Conservation (phyloP, 1,140 invertebrate species). For the Tetramorium simillimum region DNA sequence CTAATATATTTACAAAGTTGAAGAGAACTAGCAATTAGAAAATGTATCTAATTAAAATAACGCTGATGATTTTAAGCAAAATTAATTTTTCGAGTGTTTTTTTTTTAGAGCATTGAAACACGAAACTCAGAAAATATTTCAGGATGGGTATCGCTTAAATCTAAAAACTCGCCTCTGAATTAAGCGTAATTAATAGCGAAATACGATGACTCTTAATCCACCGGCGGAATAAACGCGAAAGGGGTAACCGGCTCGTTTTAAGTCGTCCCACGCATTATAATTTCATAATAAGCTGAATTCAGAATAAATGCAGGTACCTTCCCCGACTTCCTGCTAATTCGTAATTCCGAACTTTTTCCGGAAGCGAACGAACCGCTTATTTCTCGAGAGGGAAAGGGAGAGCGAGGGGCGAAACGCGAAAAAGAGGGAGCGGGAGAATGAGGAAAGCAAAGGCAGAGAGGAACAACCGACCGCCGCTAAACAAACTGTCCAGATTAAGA, state of each 20-base stretch:
- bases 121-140: neutral
- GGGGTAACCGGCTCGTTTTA: slow-evolving; percentile 52
- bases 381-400: slow-evolving; percentile 3
- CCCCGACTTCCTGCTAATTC: slow-evolving; percentile 71
- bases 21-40: neutral
- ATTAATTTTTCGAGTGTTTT: neutral
- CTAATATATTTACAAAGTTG: neutral
- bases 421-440: slow-evolving; percentile 1
- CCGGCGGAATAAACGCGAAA: slow-evolving; percentile 47
- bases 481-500: slow-evolving; percentile 73
- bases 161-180: slow-evolving; percentile 44
- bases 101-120: neutral
- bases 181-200: slow-evolving; percentile 59
- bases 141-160: neutral
- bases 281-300: slow-evolving; percentile 71
- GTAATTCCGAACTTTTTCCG: slow-evolving; percentile 74
- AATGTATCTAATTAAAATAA: neutral
- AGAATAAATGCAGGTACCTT: slow-evolving; percentile 67
- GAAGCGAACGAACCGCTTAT: slow-evolving; percentile 72
- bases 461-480: slow-evolving; percentile 49
- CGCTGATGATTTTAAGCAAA: neutral
- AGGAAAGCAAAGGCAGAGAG: neutral
- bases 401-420: too few relatives aligned
- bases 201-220: slow-evolving; percentile 65
- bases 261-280: slow-evolving; percentile 72